phyloP scores from a whole-genome alignment of 2,888 invertebrate genomes.

The Coenonympha arcania region DNA sequence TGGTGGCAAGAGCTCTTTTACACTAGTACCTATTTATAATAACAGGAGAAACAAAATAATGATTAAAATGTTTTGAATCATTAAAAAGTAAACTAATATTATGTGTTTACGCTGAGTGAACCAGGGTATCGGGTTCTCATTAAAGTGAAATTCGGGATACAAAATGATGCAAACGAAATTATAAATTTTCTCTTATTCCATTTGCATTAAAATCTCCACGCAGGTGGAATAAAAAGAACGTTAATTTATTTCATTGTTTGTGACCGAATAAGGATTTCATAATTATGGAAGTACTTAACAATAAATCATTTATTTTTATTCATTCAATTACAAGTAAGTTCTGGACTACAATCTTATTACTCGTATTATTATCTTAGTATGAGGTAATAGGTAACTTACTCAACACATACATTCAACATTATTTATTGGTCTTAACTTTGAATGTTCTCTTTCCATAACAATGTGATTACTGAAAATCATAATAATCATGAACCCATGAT shows the following conservation, averaged over 20 bases:
- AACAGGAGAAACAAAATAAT: not conserved
- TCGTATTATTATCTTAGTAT: too few relatives aligned
- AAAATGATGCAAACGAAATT: constrained; percentile 2
- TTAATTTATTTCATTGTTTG: not conserved
- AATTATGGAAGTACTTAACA: too few relatives aligned
- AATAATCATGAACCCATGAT: too few relatives aligned
- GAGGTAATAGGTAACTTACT: too few relatives aligned
- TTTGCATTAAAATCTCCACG: not conserved
- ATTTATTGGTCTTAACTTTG: too few relatives aligned
- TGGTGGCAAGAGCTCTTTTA: too few relatives aligned
- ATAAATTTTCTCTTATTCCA: constrained; percentile 3
- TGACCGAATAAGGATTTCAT: not conserved
- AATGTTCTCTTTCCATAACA: too few relatives aligned
- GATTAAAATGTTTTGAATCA: not conserved
- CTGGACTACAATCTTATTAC: too few relatives aligned
- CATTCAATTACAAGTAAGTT: too few relatives aligned
- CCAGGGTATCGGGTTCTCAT: constrained; percentile 5
- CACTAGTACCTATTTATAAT: too few relatives aligned
- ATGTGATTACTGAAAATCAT: too few relatives aligned
- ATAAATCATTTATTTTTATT: not conserved
- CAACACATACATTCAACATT: too few relatives aligned
- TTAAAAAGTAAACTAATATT: constrained; percentile 7
- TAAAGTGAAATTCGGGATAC: not conserved
- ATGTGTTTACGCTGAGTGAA: not conserved
- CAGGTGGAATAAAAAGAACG: not conserved